These are phyloP conservation scores for Ibidorhyncha struthersii DNA, from an alignment of 2,113 vertebrate species.

Conservation along the genomic window DNA sequence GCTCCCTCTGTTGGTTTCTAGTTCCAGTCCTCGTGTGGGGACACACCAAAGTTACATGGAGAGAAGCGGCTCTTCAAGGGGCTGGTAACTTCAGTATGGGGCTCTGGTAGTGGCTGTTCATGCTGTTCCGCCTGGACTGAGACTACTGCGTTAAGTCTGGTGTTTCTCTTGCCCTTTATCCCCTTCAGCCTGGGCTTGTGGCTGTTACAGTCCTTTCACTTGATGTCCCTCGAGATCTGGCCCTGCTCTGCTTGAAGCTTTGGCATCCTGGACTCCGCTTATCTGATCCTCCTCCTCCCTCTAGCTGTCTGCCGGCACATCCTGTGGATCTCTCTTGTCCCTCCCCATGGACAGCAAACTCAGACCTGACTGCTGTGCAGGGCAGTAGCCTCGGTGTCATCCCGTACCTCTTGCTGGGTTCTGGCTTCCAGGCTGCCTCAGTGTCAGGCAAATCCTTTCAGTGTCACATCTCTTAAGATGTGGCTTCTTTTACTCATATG, in stretches of 20 bases:
- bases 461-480: background rate
- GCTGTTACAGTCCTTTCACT: background rate
- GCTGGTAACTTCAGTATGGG: background rate
- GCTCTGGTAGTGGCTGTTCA: background rate
- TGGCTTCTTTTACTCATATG: background rate
- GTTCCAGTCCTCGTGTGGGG: background rate
- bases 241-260: background rate
- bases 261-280: background rate
- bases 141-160: background rate
- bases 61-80: background rate
- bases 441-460: background rate
- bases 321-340: background rate
- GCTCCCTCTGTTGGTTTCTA: conserved; percentile 23
- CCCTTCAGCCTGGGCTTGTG: background rate
- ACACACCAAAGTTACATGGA: background rate
- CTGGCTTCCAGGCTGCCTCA: background rate
- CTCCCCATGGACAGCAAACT: background rate
- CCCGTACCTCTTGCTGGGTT: background rate
- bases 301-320: background rate
- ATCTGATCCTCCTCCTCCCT: background rate
- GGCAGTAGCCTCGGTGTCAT: background rate
- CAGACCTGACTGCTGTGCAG: background rate
- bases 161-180: background rate
- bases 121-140: background rate
- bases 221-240: background rate